These are phyloP conservation scores for Chiloscyllium punctatum DNA, from an alignment of 2,797 vertebrate species.

Conservation along the genomic window DNA sequence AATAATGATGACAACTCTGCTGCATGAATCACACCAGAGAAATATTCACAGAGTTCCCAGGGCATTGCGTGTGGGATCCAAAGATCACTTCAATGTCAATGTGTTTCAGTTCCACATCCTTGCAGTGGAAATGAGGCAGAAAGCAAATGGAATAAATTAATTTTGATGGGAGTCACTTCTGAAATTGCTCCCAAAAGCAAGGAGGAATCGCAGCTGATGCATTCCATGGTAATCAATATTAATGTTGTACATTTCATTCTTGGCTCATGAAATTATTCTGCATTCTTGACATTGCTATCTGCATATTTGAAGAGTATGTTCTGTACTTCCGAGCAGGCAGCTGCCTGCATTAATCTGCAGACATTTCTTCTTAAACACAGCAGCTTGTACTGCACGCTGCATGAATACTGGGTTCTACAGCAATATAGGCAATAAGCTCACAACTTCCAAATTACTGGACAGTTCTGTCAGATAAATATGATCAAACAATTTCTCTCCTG, in stretches of 20 bases:
- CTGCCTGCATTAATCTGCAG: neutral
- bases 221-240: neutral
- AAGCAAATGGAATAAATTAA: constrained; percentile 24
- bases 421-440: neutral
- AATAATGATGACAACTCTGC: constrained; percentile 20
- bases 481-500: neutral
- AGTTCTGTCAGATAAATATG: neutral
- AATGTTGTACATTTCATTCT: constrained; percentile 1
- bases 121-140: constrained; percentile 10
- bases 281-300: constrained; percentile 21
- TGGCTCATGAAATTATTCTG: neutral
- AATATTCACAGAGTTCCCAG: neutral
- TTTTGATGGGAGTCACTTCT: neutral
- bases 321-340: neutral
- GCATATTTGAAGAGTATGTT: neutral
- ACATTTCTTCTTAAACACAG: neutral
- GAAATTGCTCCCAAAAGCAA: neutral
- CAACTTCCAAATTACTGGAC: neutral
- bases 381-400: neutral
- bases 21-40: constrained; percentile 7
- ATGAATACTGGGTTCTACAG: neutral
- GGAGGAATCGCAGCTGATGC: neutral
- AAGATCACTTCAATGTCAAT: neutral
- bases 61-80: neutral
- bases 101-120: neutral